A percentile compares a stretch with the other conserved stretches of the same genome.
These are phyloP conservation scores for Amazona guildingii DNA, from an alignment of 2,113 vertebrate genomes.

Conservation along the genomic window DNA sequence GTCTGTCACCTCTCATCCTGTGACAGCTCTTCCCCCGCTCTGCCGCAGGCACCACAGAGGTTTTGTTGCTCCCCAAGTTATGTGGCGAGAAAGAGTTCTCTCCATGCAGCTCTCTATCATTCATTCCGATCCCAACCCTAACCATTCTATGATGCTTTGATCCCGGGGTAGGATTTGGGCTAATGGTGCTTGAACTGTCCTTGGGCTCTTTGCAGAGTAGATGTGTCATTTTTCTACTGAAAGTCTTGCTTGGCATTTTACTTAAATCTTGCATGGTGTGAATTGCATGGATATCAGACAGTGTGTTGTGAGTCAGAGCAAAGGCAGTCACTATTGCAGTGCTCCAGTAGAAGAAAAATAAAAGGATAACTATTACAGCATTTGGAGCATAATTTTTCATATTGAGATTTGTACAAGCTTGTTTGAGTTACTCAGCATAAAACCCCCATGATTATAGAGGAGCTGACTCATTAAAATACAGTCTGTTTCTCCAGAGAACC, in stretches of 20 bases:
- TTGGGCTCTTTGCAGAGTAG: neutral
- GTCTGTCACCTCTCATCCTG: slow-evolving; percentile 63
- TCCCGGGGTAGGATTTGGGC: neutral
- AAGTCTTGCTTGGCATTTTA: neutral
- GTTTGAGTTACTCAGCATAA: slow-evolving; percentile 17
- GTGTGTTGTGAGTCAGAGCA: neutral
- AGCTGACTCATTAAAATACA: slow-evolving; percentile 6
- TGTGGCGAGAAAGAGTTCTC: neutral
- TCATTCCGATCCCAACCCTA: neutral
- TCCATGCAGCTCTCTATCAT: neutral
- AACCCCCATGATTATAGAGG: neutral
- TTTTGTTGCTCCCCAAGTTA: slow-evolving; percentile 25
- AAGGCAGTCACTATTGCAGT: neutral
- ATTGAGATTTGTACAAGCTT: neutral
- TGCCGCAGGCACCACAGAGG: slow-evolving; percentile 33
- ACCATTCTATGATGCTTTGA: neutral
- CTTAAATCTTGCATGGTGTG: neutral
- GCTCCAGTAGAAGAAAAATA: neutral
- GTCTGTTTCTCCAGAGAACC: neutral
- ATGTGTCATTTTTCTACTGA: neutral
- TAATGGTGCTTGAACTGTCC: neutral
- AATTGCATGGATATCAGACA: neutral
- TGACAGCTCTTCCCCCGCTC: neutral
- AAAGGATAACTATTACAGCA: neutral
- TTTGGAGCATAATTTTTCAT: slow-evolving; percentile 29